phyloP scores from a whole-genome alignment of 2,888 invertebrate species.

The Lasioglossum morio region DNA sequence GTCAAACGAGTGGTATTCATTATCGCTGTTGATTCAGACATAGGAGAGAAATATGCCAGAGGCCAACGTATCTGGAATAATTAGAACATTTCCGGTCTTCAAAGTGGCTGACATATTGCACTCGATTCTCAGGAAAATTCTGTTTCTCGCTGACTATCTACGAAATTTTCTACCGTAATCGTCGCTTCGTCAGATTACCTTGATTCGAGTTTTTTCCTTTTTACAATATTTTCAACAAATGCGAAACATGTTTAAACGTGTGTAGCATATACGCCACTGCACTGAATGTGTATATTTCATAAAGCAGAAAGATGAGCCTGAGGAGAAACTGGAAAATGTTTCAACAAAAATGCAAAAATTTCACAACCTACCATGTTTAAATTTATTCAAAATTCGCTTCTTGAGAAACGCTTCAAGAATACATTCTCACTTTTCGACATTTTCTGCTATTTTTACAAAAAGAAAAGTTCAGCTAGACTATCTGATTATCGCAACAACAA shows the following conservation, averaged over 20 bases:
- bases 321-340: neutral
- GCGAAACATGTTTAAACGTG: neutral
- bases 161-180: neutral
- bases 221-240: neutral
- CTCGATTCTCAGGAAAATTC: slow-evolving; percentile 23
- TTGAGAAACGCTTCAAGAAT: neutral
- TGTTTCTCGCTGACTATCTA: neutral
- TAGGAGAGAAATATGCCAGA: slow-evolving; percentile 34
- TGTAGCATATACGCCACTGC: neutral
- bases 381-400: neutral
- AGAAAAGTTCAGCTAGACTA: neutral
- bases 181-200: neutral
- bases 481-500: neutral
- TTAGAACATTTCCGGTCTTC: slow-evolving; percentile 42
- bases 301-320: neutral
- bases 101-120: slow-evolving; percentile 48
- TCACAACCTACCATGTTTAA: neutral
- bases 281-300: neutral
- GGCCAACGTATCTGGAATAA: slow-evolving; percentile 33
- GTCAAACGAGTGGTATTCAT: slow-evolving; percentile 45
- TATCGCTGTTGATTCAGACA: slow-evolving; percentile 28
- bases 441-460: neutral
- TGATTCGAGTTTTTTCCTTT: neutral
- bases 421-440: neutral
- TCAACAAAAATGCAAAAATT: neutral